Base-by-base conservation (phyloP, 2,797 vertebrate species). In the Acanthurus tractus region DNA sequence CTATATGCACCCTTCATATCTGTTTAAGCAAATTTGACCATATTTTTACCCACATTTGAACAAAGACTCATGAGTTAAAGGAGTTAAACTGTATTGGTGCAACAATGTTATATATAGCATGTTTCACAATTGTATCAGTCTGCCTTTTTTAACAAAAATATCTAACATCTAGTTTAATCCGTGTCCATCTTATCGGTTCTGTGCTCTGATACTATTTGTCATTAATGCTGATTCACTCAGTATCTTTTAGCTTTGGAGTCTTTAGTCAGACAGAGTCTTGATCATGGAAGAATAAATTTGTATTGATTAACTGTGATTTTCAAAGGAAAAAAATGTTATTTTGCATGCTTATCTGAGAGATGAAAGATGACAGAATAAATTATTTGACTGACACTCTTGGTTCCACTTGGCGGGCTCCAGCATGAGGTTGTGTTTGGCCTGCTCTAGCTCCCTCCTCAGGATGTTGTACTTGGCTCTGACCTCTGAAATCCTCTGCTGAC, bases 401-500 rank as follows among this genome's bases (percentile, higher is more conserved):
- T 95, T 96, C 97, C 96, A 97, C 71, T 95, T 97, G 86, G 90
- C 93, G 56, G 96, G 96, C 78, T 97, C 96, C 93, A 97, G 90
- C 96, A 96, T 97, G 90, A 97, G 94, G 82, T 95, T 93, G 88
- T 95, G 95, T 71, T 99, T 97, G 86, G 95, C 96, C 49, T 88
- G 86, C 86, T 97, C 96, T 90, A 97, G 91, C 88, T 98, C 97
- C 86, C 96, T 96, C 96, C 95, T 97, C 92, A 97, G 92, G 95
- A 93, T 91, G 91, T 91, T 96, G 11, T 97, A 97, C 86, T 96
- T 97, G 92, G 95, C 95, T 62, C 95, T 91, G 87, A 97, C 95
- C 90, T 96, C 96, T 3, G 95, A 95, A 20, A 97, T 97, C 89
- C 96, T 95, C 93, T 96, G 96, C 90, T 97, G 97, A 64, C 94